Evolutionary conservation across 2,888 invertebrate genomes (phyloP), one percentile per base, ranked within the genome.

Genomic region (Troilus luridus): DNA sequence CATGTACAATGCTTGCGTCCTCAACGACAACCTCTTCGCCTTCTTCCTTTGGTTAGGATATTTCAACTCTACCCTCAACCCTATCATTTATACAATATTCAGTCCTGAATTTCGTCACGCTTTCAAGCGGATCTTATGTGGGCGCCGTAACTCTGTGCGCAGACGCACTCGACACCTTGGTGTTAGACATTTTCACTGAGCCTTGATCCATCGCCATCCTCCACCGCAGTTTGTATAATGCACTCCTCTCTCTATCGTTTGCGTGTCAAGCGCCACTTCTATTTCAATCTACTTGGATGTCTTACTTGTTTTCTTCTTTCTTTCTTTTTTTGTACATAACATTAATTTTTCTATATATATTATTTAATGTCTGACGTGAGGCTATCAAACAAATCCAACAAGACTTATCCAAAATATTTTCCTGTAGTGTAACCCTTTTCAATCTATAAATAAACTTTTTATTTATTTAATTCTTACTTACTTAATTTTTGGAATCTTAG

Each of bases 71-170:
- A 97, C 98, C 88, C 95, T 98, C 89, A 98, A 98, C 94, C 98
- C 98, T 21, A 97, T 98, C 92, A 97, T 98, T 93, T 98, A 98
- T 94, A 98, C 98, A n/a, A 97, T 98, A 93, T 98, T 98, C 94
- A 98, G 97, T 93, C 98, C 98, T 58, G 98, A 98, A 94, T 98
- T 98, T 94, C 95, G 98, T 93, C 97, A 97, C 94, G 98, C 98
- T 72, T 98, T 98, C 94, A 97, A 97, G 92, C 96, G 98, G 92
- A 97, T 98, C 93, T 95, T 98, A 90, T 97, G 97, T 94, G 97
- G 97, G 9, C 77, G 88, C n/a, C 72, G 91, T 19, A 88, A 91
- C 59, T 88, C 92, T 0, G 91, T 92, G 21, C 91, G 92, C 64
- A 27, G 90, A 19, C 90, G 92, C 7, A 91, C 91, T 6, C 54